Conservation (phyloP, 2,888 invertebrate genomes). For the Meganola albula region DNA sequence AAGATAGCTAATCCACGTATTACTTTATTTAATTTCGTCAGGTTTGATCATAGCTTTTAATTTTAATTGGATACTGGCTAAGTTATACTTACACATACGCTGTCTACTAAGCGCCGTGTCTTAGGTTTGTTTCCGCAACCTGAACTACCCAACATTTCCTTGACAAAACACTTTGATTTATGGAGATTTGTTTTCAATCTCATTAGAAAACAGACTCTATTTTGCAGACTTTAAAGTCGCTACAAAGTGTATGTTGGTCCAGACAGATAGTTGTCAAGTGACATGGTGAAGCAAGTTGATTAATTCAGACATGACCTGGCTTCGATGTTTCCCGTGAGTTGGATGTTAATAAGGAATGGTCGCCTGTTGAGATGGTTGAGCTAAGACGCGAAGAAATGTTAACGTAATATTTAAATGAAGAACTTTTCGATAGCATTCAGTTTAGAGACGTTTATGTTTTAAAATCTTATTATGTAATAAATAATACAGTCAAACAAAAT, state of each 20-base stretch:
- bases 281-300: conserved; percentile 40
- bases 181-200: conserved; percentile 7
- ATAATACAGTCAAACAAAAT: too few relatives aligned
- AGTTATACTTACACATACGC: too few relatives aligned
- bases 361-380: conserved; percentile 17
- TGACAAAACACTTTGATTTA: conserved; percentile 24
- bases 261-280: conserved; percentile 37
- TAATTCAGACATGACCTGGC: conserved; percentile 46
- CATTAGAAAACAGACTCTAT: conserved; percentile 9
- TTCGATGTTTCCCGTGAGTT: conserved; percentile 38
- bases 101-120: too few relatives aligned
- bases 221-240: conserved; percentile 10
- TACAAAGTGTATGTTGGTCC: conserved; percentile 13
- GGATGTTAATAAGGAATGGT: conserved; percentile 27
- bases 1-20: too few relatives aligned
- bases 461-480: too few relatives aligned
- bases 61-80: too few relatives aligned
- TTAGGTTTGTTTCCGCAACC: too few relatives aligned
- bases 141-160: conserved; percentile 29
- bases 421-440: too few relatives aligned
- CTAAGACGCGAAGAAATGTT: conserved; percentile 16
- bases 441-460: too few relatives aligned
- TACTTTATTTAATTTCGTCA: too few relatives aligned
- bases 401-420: too few relatives aligned
- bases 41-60: too few relatives aligned